Percentiles rank a stretch among this genome's conserved stretches.
phyloP scores from a whole-genome alignment of 2,888 invertebrate species.

The Cheilosia grossa region DNA sequence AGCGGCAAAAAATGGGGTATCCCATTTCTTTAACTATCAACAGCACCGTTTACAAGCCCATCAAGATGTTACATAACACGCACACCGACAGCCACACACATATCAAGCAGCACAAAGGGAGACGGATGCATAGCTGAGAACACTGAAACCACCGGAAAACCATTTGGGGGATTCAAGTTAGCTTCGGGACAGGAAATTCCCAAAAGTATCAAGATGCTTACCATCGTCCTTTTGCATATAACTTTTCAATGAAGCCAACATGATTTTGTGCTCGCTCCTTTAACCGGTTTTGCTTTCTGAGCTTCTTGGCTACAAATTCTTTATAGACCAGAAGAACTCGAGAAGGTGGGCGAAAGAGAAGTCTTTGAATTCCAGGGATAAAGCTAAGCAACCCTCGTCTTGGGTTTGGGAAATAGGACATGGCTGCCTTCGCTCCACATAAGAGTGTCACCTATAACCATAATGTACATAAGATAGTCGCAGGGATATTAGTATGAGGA shows the following conservation, averaged over 20 bases:
- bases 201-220: conserved; percentile 58
- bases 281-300: not conserved
- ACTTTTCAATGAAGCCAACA: conserved; percentile 62
- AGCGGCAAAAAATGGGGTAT: conserved; percentile 15
- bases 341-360: not conserved
- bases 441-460: not conserved
- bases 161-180: conserved; percentile 63
- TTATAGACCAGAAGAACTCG: conserved; percentile 13
- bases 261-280: conserved; percentile 40
- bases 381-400: conserved; percentile 10
- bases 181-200: conserved; percentile 69
- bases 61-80: conserved; percentile 54
- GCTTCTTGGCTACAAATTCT: not conserved
- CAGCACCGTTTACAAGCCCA: conserved; percentile 66
- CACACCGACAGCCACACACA: conserved; percentile 12
- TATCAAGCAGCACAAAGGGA: conserved; percentile 4
- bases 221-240: conserved; percentile 57
- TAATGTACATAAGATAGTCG: conserved; percentile 4
- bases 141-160: conserved; percentile 54
- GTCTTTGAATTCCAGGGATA: conserved; percentile 17
- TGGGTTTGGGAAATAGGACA: not conserved
- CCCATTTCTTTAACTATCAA: conserved; percentile 65
- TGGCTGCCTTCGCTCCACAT: not conserved
- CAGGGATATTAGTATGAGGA: conserved; percentile 50
- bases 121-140: not conserved